Evolutionary conservation across 2,888 invertebrate genomes (phyloP).

Genomic region (Drosophila koepferae): DNA sequence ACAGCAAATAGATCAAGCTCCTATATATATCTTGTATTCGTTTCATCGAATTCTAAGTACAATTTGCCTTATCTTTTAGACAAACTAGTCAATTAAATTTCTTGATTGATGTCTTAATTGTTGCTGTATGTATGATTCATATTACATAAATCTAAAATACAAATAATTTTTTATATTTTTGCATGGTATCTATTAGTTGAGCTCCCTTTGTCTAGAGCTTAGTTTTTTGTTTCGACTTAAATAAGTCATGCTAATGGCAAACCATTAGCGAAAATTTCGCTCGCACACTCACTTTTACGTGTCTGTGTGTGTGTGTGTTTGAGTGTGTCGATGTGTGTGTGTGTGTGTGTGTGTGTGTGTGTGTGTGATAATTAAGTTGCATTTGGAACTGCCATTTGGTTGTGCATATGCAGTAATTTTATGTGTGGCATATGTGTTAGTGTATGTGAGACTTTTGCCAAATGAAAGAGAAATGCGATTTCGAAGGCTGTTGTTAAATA

Average conservation of each 20-base stretch:
- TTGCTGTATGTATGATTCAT: no score
- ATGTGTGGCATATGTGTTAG: slow-evolving; percentile 18
- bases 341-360: slow-evolving; percentile 45
- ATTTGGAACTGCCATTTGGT: slow-evolving; percentile 54
- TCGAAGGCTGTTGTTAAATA: slow-evolving; percentile 77
- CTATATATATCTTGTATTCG: no score
- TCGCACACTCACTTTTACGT: slow-evolving; percentile 20
- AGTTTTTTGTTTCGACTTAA: slow-evolving; percentile 60
- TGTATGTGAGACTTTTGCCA: slow-evolving; percentile 37
- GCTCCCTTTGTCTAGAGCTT: neutral
- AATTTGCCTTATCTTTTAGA: no score
- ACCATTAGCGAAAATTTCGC: slow-evolving; percentile 76
- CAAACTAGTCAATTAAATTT: no score
- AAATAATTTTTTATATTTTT: neutral
- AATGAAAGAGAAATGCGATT: slow-evolving; percentile 75
- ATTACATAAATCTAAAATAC: no score
- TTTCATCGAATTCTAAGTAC: no score
- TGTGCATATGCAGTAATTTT: slow-evolving; percentile 48
- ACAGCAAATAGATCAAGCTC: no score
- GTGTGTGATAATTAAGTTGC: slow-evolving; percentile 72
- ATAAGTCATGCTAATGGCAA: slow-evolving; percentile 80
- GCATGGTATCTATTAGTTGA: slow-evolving; percentile 12
- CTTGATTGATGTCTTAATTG: no score
- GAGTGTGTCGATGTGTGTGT: slow-evolving; percentile 33
- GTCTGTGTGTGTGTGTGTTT: neutral